Evolutionary conservation across 2,888 invertebrate species (phyloP).

Genomic region (Drosophila eohydei): DNA sequence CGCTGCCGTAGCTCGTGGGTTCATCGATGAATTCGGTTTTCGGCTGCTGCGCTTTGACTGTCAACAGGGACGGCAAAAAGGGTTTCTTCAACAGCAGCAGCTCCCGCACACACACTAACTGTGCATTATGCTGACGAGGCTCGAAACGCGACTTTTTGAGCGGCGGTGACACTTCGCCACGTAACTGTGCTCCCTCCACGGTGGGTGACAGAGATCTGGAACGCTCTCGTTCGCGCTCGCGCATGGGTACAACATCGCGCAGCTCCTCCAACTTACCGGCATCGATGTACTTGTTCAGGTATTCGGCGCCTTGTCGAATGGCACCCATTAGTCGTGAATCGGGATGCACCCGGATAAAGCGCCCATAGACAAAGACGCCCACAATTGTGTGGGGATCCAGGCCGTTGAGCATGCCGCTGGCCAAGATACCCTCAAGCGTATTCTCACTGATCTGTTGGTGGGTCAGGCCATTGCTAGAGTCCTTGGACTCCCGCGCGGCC

Average conservation of each 20-base stretch:
- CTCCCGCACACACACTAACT: slow-evolving; percentile 82
- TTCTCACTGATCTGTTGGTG: slow-evolving; percentile 89
- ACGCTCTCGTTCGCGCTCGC: slow-evolving; percentile 87
- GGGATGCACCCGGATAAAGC: slow-evolving; percentile 91
- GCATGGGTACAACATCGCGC: slow-evolving; percentile 91
- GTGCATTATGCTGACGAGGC: slow-evolving; percentile 83
- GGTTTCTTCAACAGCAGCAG: slow-evolving; percentile 79
- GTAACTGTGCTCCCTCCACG: slow-evolving; percentile 59
- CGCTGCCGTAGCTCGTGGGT: slow-evolving; percentile 31
- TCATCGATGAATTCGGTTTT: slow-evolving; percentile 67
- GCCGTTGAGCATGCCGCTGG: slow-evolving; percentile 90
- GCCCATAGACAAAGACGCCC: slow-evolving; percentile 93
- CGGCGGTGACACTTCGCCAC: slow-evolving; percentile 76
- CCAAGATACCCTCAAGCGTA: slow-evolving; percentile 87
- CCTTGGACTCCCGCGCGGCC: slow-evolving; percentile 86
- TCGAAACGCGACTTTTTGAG: slow-evolving; percentile 83
- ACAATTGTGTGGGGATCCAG: slow-evolving; percentile 92
- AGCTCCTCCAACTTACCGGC: slow-evolving; percentile 93
- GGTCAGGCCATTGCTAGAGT: slow-evolving; percentile 86
- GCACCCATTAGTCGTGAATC: slow-evolving; percentile 91
- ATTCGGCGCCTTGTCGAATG: slow-evolving; percentile 91
- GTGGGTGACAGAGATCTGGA: slow-evolving; percentile 81
- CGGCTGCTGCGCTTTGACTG: slow-evolving; percentile 80
- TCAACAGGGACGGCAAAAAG: slow-evolving; percentile 80
- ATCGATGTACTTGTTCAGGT: slow-evolving; percentile 91